Percentiles rank a stretch among this genome's conserved stretches.
These are phyloP conservation scores for Drosophila obscura DNA, from an alignment of 1,140 invertebrate genomes.

Conservation along the genomic window DNA sequence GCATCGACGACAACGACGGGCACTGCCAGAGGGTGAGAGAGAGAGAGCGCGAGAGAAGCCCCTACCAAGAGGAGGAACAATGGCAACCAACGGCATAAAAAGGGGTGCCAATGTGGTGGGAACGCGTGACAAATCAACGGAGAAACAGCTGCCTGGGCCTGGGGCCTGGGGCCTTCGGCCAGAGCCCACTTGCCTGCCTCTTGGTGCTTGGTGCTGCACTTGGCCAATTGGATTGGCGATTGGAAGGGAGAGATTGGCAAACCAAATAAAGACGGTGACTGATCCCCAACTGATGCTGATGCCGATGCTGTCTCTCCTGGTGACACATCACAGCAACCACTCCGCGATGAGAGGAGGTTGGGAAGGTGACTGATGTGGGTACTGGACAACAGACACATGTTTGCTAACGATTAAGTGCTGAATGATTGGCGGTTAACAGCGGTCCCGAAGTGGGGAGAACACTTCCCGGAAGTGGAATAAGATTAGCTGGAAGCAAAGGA, in stretches of 20 bases:
- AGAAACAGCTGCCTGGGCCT: constrained; percentile 31
- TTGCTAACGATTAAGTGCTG: no score
- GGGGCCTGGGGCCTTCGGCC: no score
- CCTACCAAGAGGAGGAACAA: constrained; percentile 50
- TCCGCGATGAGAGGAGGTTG: not conserved
- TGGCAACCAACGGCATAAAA: constrained; percentile 18
- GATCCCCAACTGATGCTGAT: constrained; percentile 9
- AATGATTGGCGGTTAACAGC: no score
- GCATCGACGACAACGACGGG: constrained; percentile 57
- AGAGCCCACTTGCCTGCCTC: constrained; percentile 35
- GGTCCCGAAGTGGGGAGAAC: no score
- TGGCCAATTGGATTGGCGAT: constrained; percentile 38
- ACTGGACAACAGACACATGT: constrained; percentile 1
- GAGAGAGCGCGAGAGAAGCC: constrained; percentile 26
- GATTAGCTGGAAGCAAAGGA: no score
- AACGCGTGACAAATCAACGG: constrained; percentile 59
- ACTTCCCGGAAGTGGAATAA: no score
- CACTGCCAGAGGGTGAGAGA: constrained; percentile 6
- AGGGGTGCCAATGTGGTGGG: constrained; percentile 27
- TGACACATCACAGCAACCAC: constrained; percentile 16
- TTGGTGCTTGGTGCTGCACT: constrained; percentile 33
- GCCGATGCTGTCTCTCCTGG: constrained; percentile 4
- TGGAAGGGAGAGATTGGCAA: no score
- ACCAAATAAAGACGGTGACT: constrained; percentile 28
- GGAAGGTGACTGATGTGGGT: constrained; percentile 1